phyloP scores from a whole-genome alignment of 2,113 vertebrate species.

The Regulus satrapa region DNA sequence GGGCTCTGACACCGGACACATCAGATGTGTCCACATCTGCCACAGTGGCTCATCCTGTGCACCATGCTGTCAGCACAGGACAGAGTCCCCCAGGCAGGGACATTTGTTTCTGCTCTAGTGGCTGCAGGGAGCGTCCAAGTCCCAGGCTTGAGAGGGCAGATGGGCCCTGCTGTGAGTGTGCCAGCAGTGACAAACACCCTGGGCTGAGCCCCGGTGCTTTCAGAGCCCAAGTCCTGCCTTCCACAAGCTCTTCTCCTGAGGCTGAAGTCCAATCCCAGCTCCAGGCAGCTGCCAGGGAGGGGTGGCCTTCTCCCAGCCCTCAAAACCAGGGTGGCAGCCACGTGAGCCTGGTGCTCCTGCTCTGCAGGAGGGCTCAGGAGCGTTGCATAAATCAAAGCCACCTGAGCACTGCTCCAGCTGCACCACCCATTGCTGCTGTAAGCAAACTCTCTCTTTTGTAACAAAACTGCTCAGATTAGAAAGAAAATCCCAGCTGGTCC shows the following conservation, averaged over 20 bases:
- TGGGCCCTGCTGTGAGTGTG: neutral
- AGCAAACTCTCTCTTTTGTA: neutral
- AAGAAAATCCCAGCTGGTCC: neutral
- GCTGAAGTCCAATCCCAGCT: rapidly evolving
- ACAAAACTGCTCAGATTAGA: neutral
- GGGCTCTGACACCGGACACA: neutral
- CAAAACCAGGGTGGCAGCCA: neutral
- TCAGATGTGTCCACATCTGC: rapidly evolving
- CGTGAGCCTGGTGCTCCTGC: neutral
- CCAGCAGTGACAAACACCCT: neutral
- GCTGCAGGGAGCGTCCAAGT: neutral
- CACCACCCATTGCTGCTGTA: neutral
- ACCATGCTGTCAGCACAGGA: rapidly evolving
- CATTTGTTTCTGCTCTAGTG: neutral
- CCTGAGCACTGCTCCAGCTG: neutral
- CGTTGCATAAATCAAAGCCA: neutral
- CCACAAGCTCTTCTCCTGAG: neutral
- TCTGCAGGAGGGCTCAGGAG: neutral
- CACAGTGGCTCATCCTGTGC: neutral
- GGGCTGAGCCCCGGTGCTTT: neutral
- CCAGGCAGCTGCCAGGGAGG: neutral
- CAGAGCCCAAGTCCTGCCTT: neutral
- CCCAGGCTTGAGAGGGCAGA: neutral
- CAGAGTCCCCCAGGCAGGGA: neutral
- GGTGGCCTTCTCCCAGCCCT: neutral